Conservation (phyloP, 2,888 invertebrate species). For the Drosophila niveifrons region DNA sequence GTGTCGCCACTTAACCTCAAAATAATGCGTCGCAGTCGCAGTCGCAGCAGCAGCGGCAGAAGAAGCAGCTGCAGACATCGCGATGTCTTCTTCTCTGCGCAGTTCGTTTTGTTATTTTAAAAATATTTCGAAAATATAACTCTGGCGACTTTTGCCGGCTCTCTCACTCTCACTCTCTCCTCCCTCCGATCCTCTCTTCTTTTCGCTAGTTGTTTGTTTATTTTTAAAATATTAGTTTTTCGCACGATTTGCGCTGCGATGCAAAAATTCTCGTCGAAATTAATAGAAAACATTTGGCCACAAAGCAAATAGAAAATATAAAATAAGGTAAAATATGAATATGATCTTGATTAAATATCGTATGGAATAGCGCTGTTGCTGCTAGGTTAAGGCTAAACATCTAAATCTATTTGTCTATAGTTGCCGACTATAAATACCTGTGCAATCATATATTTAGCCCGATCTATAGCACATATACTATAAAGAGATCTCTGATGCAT, state of each 20-base stretch:
- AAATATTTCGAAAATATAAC: conserved; percentile 73
- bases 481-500: neutral
- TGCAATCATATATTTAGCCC: conserved; percentile 8
- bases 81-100: neutral
- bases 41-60: conserved; percentile 14
- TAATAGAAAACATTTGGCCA: conserved; percentile 27
- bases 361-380: conserved; percentile 16
- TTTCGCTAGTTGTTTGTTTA: conserved; percentile 63
- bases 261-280: conserved; percentile 37
- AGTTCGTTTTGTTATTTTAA: conserved; percentile 51
- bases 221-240: conserved; percentile 72
- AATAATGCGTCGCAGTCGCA: conserved; percentile 41
- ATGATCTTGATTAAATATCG: conserved; percentile 14
- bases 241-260: conserved; percentile 60
- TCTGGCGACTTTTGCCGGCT: conserved; percentile 55
- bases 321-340: conserved; percentile 26
- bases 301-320: conserved; percentile 16
- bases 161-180: conserved; percentile 4
- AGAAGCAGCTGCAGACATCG: conserved; percentile 18
- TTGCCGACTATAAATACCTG: conserved; percentile 5
- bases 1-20: conserved; percentile 70
- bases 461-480: neutral
- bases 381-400: conserved; percentile 36
- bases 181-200: neutral
- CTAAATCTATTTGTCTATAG: conserved; percentile 11